Base-by-base conservation (phyloP, 2,113 vertebrate species). In the Sceloporus tristichus region DNA sequence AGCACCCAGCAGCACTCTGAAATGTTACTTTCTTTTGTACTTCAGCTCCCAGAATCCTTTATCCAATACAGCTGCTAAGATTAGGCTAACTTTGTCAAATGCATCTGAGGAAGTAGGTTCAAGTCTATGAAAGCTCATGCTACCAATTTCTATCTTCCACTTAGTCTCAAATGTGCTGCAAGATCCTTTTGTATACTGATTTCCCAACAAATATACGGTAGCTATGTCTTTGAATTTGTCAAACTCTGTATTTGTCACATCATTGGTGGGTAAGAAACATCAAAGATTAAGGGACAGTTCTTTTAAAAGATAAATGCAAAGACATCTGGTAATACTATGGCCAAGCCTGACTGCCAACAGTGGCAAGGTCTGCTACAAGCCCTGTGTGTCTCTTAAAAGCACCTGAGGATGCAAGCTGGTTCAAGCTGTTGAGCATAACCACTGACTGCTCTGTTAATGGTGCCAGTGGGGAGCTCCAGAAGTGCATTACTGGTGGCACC, bases 361-460 rank as follows among this genome's bases (percentile, higher is more conserved):
- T 68, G 73, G 80, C 73, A 83, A 83, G 80, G 40, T 77, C 54
- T 54, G 59, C 59, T 66, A 83, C 59, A 88, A 88, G 80, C 79
- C 78, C 68, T 19, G 68, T 80, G 77, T 54, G 68, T 73, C 68
- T 21, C 42, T 87, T 87, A 87, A 87, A 81, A 80, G 38, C 85
- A 87, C 79, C 85, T 81, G 78, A 87, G 78, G 78, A 40, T 80
- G 66, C 77, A 87, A 80, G 66, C 9, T 71, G 68, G 59, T 71
- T 82, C 71, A 87, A 9, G 86, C 82, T 82, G 70, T 34, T 66
- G 56, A 82, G 79, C 79, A 29, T 82, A 82, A 82, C 71, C 79
- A 76, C 79, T n/a, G 70, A 75, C 79, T 82, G 79, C 56, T 81
- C 79, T 62, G 19, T 82, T 87, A 87, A 87, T 82, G 59, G 71